Base-by-base conservation (phyloP, 2,113 vertebrate genomes). In the Sigmodon hispidus region DNA sequence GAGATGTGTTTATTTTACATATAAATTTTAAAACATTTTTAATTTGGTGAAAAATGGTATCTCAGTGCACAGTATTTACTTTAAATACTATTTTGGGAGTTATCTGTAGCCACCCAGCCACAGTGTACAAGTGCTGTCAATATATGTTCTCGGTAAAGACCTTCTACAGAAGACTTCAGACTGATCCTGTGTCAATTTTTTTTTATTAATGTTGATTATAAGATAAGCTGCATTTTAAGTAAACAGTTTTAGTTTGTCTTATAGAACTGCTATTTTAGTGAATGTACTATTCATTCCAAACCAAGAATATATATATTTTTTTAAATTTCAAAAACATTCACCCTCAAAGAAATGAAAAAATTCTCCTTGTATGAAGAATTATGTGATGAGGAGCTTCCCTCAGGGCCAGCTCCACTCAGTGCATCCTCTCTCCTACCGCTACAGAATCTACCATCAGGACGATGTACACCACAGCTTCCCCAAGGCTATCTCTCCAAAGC, bases 381-480 rank as follows among this genome's bases (percentile, higher is more conserved):
- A 5, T 36, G 29, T 13, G 10, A 13, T 22, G 0, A 4, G 43
- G 67, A 15, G 43, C 48, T 24, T 36, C 45, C 31, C 17, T 50
- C 10, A 13, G 83, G 22, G 10, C 43, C 3, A 1, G 6, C 1
- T 48, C 22, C 11, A 50, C 31, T 50, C 61, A 24, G 10, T 34
- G 1, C 10, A 13, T 48, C 61, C 29, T 85, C 9, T 65, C 16
- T 65, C 26, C 31, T 63, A 63, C 15, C 10, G 3, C 19, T 34
- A 48, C n/a, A 83, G 80, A 61, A 3, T 13, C 50, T 17, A 22
- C 43, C 67, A 67, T 13, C 43, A 34, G 48, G 29, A 65, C 34
- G 61, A 24, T 16, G 22, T 5, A 0, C 0, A 86, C 17, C 31
- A 13, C 0, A 1, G 17, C 5, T 34, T 65, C 26, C 3, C 0